Evolutionary conservation across 2,797 vertebrate species (phyloP).

Genomic region (Lophura swinhoii): DNA sequence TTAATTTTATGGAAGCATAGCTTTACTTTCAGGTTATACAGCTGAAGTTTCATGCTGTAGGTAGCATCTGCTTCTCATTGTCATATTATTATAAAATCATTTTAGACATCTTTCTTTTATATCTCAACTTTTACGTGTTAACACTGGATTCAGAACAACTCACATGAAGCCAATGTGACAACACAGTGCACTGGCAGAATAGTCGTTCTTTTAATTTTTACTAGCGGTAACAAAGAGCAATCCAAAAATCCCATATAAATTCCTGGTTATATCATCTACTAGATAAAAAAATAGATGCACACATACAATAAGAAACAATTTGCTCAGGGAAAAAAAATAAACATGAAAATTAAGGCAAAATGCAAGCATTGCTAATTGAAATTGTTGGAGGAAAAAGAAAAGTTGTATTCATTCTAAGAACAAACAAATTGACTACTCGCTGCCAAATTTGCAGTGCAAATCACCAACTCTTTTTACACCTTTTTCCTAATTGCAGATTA

Average conservation of each 20-base stretch:
- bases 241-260: not conserved
- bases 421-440: not conserved
- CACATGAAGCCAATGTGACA: not conserved
- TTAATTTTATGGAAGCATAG: not conserved
- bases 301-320: not conserved
- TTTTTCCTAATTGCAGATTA: conserved; percentile 22
- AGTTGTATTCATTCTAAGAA: not conserved
- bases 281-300: not conserved
- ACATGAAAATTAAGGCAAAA: not conserved
- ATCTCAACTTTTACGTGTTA: not conserved
- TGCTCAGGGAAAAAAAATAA: not conserved
- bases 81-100: not conserved
- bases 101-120: not conserved
- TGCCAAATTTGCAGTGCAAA: not conserved
- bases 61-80: not conserved
- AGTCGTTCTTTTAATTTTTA: not conserved
- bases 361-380: not conserved
- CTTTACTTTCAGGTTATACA: not conserved
- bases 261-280: not conserved
- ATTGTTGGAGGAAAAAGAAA: not conserved
- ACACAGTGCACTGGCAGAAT: not conserved
- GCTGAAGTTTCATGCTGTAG: not conserved
- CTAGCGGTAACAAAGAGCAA: not conserved
- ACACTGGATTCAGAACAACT: not conserved
- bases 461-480: not conserved